Evolutionary conservation across 2,888 invertebrate species (phyloP).

Genomic region (Phrixothrix hirtus): DNA sequence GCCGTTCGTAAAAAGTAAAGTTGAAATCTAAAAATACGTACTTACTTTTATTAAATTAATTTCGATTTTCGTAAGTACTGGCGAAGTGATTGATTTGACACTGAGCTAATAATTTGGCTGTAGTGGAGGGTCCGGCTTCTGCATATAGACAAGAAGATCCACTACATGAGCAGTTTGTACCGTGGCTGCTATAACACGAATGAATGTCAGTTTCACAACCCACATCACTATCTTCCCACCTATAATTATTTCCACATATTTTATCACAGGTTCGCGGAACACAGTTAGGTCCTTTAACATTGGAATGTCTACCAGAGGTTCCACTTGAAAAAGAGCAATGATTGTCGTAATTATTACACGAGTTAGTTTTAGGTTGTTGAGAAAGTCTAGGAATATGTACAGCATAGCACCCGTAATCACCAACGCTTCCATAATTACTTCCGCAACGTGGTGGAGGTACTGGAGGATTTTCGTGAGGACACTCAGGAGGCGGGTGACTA

Average conservation of each 20-base stretch:
- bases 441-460: constrained; percentile 50
- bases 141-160: constrained; percentile 67
- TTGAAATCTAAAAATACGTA: no score
- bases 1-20: no score
- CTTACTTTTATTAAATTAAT: no score
- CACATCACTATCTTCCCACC: constrained; percentile 56
- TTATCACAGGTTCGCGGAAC: constrained; percentile 50
- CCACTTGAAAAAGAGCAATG: constrained; percentile 53
- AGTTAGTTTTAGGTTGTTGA: constrained; percentile 43
- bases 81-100: constrained; percentile 41
- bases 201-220: constrained; percentile 58
- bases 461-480: constrained; percentile 51
- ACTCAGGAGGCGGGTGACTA: constrained; percentile 63
- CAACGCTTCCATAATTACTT: constrained; percentile 48
- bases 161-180: constrained; percentile 64
- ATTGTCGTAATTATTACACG: constrained; percentile 52
- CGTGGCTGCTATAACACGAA: constrained; percentile 59
- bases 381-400: constrained; percentile 47
- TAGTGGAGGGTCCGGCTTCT: constrained; percentile 58
- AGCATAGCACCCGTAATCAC: constrained; percentile 54
- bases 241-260: constrained; percentile 32
- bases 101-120: constrained; percentile 40
- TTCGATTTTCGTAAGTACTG: no score
- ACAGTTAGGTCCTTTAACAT: constrained; percentile 46
- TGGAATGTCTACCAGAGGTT: constrained; percentile 49